These are phyloP conservation scores for Syngnathus rostellatus DNA, from an alignment of 2,797 vertebrate species.

Conservation along the genomic window DNA sequence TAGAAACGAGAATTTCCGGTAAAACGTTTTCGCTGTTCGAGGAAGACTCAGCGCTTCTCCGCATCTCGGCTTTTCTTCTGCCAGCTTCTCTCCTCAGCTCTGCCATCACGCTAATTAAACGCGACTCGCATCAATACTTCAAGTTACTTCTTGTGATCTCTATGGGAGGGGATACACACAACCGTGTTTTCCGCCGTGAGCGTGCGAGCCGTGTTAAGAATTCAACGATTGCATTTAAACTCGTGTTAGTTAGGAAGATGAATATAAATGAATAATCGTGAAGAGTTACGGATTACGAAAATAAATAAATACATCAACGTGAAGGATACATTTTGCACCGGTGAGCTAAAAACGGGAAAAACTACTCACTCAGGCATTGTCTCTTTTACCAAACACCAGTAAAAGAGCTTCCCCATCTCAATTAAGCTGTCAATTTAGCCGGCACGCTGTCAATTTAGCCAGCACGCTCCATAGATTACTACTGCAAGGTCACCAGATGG, in stretches of 20 bases:
- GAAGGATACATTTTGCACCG: too few species aligned
- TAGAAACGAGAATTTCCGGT: background rate
- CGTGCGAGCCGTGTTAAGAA: too few species aligned
- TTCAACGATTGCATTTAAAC: too few species aligned
- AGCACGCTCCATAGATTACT: constrained; percentile 21
- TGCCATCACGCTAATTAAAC: background rate
- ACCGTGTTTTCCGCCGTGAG: background rate
- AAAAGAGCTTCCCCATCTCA: constrained; percentile 10
- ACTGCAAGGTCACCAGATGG: constrained; percentile 24
- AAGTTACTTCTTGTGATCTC: background rate
- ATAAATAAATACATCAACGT: too few species aligned
- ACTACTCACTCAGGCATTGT: background rate
- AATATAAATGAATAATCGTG: too few species aligned
- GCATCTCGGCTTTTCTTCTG: background rate
- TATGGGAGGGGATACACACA: background rate
- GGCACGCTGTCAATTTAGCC: too few species aligned
- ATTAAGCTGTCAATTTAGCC: too few species aligned
- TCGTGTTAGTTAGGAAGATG: too few species aligned
- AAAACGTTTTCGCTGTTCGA: background rate
- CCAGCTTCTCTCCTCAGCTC: background rate
- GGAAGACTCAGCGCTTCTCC: background rate
- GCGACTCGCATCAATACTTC: background rate
- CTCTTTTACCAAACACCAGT: constrained; percentile 12
- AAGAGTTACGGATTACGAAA: too few species aligned
- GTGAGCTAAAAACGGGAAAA: background rate